Conservation (phyloP, 2,888 invertebrate genomes). For the Trisateles emortualis region DNA sequence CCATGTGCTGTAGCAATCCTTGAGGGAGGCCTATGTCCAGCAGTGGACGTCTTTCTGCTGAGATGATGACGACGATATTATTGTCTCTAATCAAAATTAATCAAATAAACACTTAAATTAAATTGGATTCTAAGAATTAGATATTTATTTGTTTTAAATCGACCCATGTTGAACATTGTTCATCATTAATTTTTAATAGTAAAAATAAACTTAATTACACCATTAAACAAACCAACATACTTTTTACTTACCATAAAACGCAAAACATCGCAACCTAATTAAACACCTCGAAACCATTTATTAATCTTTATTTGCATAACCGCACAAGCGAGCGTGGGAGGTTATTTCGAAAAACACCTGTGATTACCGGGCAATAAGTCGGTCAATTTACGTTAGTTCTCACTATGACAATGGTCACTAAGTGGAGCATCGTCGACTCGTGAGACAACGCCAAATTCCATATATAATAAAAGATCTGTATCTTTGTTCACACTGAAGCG, state of each 20-base stretch:
- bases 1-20: too few relatives aligned
- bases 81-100: too few relatives aligned
- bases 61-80: too few relatives aligned
- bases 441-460: constrained; percentile 64
- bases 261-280: constrained; percentile 7
- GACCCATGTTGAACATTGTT: too few relatives aligned
- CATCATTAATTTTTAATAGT: background rate
- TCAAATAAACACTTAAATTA: too few relatives aligned
- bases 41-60: too few relatives aligned
- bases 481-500: constrained; percentile 39
- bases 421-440: constrained; percentile 65
- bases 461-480: constrained; percentile 39
- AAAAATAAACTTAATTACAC: background rate
- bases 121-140: too few relatives aligned
- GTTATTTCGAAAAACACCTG: constrained; percentile 75
- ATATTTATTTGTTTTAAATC: too few relatives aligned
- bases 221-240: background rate
- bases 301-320: constrained; percentile 56
- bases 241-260: background rate
- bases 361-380: constrained; percentile 73
- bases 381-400: constrained; percentile 76
- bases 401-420: constrained; percentile 84
- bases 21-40: too few relatives aligned
- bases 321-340: constrained; percentile 72
- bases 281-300: constrained; percentile 19